These are phyloP conservation scores for Tanypteryx hageni DNA, from an alignment of 2,888 invertebrate species.

Conservation along the genomic window DNA sequence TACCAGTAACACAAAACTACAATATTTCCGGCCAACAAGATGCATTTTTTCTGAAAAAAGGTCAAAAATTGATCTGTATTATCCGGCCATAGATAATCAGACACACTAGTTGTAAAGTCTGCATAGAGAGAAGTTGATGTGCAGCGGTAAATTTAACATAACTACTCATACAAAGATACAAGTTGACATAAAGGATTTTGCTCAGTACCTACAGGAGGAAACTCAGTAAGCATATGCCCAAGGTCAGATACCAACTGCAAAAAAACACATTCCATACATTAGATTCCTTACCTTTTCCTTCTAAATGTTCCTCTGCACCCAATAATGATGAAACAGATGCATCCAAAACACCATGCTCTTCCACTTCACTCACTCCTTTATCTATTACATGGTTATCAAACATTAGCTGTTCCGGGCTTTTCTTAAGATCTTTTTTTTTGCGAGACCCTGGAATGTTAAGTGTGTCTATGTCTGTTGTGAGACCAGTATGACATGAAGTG, in stretches of 20 bases:
- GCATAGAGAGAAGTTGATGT: too few relatives aligned
- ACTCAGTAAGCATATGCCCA: not conserved
- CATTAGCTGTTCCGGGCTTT: conserved; percentile 22
- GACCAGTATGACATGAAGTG: conserved; percentile 18
- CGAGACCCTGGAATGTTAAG: not conserved
- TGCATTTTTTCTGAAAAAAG: too few relatives aligned
- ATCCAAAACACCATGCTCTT: conserved; percentile 30
- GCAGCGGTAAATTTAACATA: too few relatives aligned
- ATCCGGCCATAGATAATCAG: too few relatives aligned
- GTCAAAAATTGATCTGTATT: too few relatives aligned
- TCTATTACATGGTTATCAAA: not conserved
- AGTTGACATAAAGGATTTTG: too few relatives aligned
- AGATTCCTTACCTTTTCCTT: conserved; percentile 10
- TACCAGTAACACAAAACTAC: too few relatives aligned
- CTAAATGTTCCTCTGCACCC: conserved; percentile 58
- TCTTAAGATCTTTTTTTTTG: conserved; percentile 42
- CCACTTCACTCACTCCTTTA: not conserved
- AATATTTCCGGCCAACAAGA: too few relatives aligned
- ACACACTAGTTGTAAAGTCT: too few relatives aligned
- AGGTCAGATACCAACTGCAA: too few relatives aligned
- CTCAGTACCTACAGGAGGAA: too few relatives aligned
- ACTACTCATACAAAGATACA: too few relatives aligned
- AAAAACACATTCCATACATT: not conserved
- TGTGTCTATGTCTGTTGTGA: conserved; percentile 33
- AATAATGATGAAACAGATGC: conserved; percentile 41